A percentile compares a stretch with the other conserved stretches of the same genome.
phyloP scores from a whole-genome alignment of 2,888 invertebrate species.

The Heliconius ismenius region DNA sequence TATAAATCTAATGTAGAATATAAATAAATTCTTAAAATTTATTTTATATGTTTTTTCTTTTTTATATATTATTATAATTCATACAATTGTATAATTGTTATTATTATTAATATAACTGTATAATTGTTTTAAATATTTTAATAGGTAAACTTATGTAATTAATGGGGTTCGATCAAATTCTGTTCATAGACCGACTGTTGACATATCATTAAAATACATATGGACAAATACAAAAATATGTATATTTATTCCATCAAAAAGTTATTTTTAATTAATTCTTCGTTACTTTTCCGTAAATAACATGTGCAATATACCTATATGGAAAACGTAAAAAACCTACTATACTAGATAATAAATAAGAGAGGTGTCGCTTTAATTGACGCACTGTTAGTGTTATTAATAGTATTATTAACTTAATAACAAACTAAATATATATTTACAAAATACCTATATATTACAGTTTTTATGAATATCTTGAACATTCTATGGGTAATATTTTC shows the following conservation, averaged over 20 bases:
- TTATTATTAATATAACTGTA: too few relatives aligned
- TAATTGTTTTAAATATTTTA: too few relatives aligned
- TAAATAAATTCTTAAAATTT: too few relatives aligned
- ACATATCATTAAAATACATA: neutral
- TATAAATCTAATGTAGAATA: too few relatives aligned
- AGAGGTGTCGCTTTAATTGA: too few relatives aligned
- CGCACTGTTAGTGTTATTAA: neutral
- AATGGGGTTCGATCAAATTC: too few relatives aligned
- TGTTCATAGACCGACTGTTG: neutral
- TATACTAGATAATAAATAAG: too few relatives aligned
- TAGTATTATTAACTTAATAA: neutral
- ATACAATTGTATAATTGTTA: too few relatives aligned
- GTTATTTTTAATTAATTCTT: neutral
- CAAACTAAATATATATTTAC: neutral
- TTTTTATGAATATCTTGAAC: conserved; percentile 9
- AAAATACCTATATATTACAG: neutral
- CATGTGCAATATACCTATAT: neutral
- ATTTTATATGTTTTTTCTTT: too few relatives aligned
- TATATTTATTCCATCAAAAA: neutral
- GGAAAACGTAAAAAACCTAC: too few relatives aligned
- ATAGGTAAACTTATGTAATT: too few relatives aligned
- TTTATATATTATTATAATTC: too few relatives aligned
- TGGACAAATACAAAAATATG: neutral
- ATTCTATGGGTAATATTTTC: conserved; percentile 23
- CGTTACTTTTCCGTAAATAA: neutral